These are phyloP conservation scores for Thermophis baileyi DNA, from an alignment of 2,113 vertebrate species.

Conservation along the genomic window DNA sequence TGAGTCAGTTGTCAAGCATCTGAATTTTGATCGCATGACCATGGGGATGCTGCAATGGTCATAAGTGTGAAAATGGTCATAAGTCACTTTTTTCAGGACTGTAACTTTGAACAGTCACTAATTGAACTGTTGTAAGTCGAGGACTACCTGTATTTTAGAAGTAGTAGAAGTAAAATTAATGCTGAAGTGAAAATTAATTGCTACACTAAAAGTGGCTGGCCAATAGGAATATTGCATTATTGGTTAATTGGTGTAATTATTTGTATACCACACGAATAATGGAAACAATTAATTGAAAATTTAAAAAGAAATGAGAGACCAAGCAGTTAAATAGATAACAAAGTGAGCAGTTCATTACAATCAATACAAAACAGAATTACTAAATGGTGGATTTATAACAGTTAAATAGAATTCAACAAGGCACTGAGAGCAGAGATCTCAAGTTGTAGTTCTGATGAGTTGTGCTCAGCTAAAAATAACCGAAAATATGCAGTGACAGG, in stretches of 20 bases:
- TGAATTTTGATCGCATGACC: too few relatives aligned
- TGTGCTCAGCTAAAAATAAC: slow-evolving; percentile 3
- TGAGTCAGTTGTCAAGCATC: too few relatives aligned
- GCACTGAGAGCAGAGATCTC: not conserved
- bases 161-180: not conserved
- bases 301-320: not conserved
- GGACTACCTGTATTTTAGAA: not conserved
- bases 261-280: not conserved
- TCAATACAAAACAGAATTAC: slow-evolving; percentile 2
- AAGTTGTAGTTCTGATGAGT: not conserved
- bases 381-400: not conserved
- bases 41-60: too few relatives aligned
- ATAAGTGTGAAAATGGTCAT: too few relatives aligned
- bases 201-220: not conserved
- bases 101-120: too few relatives aligned
- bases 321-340: slow-evolving; percentile 8
- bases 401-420: slow-evolving; percentile 11
- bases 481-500: not conserved
- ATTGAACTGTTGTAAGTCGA: too few relatives aligned
- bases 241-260: not conserved
- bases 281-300: not conserved
- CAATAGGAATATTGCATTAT: not conserved
- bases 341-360: slow-evolving; percentile 10
- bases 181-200: not conserved
- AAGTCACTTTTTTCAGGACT: too few relatives aligned